Evolutionary conservation across 1,140 invertebrate species (phyloP).

Genomic region (Orius laevigatus): DNA sequence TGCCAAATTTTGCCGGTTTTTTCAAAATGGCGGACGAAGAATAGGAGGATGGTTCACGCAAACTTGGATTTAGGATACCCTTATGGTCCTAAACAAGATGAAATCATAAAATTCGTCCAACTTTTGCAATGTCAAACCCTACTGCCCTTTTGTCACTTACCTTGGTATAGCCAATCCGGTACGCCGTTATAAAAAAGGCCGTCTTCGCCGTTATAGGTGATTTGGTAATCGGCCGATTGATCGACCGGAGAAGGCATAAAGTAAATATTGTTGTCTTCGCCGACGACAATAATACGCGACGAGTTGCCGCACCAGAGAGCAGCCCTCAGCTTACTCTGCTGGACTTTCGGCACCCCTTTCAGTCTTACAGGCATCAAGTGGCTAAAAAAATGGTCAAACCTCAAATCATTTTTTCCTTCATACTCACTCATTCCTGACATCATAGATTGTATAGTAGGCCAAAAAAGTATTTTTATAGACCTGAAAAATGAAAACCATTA

Average conservation of each 20-base stretch:
- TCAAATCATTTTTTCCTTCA: neutral
- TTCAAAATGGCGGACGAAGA: no score
- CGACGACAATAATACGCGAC: constrained; percentile 50
- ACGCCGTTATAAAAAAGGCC: constrained; percentile 76
- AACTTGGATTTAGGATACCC: neutral
- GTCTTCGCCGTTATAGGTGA: constrained; percentile 57
- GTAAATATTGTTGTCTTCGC: constrained; percentile 76
- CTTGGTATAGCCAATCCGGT: constrained; percentile 88
- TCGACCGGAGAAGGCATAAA: constrained; percentile 48
- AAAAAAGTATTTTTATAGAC: constrained; percentile 65
- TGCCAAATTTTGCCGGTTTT: no score
- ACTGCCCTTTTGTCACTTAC: constrained; percentile 28
- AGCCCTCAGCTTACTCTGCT: constrained; percentile 47
- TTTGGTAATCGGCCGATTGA: constrained; percentile 36
- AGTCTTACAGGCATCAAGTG: constrained; percentile 63
- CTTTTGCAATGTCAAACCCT: neutral
- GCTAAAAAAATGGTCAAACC: constrained; percentile 26
- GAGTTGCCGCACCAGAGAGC: constrained; percentile 61
- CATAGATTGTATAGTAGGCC: constrained; percentile 68
- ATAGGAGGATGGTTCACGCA: neutral
- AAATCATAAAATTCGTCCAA: neutral
- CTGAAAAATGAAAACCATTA: constrained; percentile 36
- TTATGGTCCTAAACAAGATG: no score
- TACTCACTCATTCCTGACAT: constrained; percentile 69
- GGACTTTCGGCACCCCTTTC: constrained; percentile 38